These are phyloP conservation scores for Acanthaster planci DNA, from an alignment of 35 echinoderm and acorn worm genomes.

Conservation along the genomic window DNA sequence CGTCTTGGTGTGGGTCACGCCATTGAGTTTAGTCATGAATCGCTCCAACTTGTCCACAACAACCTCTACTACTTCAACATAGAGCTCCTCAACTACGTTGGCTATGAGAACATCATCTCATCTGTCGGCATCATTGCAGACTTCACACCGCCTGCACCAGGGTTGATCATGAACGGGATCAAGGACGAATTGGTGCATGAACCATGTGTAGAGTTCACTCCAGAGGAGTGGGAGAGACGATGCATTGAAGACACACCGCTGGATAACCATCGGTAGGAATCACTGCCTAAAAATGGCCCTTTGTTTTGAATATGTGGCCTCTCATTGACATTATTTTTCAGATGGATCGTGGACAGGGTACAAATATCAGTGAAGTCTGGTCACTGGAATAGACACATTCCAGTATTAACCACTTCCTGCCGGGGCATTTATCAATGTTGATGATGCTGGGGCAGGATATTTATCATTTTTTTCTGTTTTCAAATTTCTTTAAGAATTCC, in stretches of 20 bases:
- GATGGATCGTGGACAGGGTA: too few species aligned
- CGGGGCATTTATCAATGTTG: too few species aligned
- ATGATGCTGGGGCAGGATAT: too few species aligned
- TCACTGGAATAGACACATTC: too few species aligned
- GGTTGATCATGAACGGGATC: slow-evolving; percentile 13
- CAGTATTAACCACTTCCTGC: too few species aligned
- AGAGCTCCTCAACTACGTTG: slow-evolving; percentile 34
- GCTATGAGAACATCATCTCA: slow-evolving; percentile 35
- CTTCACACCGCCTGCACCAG: slow-evolving; percentile 47
- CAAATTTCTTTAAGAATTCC: too few species aligned
- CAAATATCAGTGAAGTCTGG: too few species aligned
- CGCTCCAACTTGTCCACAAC: slow-evolving; percentile 29
- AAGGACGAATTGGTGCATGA: slow-evolving; percentile 29
- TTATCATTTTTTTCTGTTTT: too few species aligned
- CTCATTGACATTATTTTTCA: too few species aligned
- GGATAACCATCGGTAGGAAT: slow-evolving; percentile 38
- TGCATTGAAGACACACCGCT: slow-evolving; percentile 58
- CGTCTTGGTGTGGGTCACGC: slow-evolving; percentile 53
- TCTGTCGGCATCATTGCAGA: slow-evolving; percentile 38
- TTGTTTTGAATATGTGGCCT: too few species aligned
- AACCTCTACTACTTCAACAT: slow-evolving; percentile 60
- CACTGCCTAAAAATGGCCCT: too few species aligned
- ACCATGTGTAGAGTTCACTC: slow-evolving; percentile 18
- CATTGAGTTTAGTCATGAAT: slow-evolving; percentile 44
- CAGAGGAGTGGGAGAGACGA: slow-evolving; percentile 41